Evolutionary conservation across 2,888 invertebrate genomes (phyloP).

Genomic region (Sthenelais limicola): DNA sequence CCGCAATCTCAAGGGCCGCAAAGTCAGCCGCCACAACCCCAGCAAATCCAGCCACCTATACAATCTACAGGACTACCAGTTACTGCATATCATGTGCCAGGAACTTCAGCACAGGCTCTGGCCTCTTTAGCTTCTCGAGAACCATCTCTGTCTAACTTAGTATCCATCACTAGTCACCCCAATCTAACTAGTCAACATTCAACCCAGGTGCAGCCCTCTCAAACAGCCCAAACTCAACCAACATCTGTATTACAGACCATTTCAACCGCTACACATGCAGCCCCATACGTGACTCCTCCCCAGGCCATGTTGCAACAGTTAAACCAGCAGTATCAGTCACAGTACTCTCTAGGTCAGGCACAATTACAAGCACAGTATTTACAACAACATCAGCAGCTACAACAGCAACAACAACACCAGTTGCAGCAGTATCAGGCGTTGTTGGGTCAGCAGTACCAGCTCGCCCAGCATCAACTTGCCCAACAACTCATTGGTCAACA

Average conservation of each 20-base stretch:
- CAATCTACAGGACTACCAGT: background rate
- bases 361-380: slow-evolving; percentile 9
- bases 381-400: slow-evolving; percentile 35
- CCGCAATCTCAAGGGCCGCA: background rate
- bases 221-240: slow-evolving; percentile 26
- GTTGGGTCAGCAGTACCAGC: slow-evolving; percentile 25
- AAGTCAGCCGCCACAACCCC: slow-evolving; percentile 9
- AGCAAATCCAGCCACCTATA: background rate
- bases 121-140: too few species aligned
- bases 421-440: slow-evolving; percentile 38
- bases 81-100: background rate
- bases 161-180: too few species aligned
- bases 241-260: slow-evolving; percentile 29
- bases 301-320: slow-evolving; percentile 21
- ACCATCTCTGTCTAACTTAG: too few species aligned
- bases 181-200: too few species aligned
- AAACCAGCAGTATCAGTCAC: slow-evolving; percentile 9
- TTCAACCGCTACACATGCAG: slow-evolving; percentile 25
- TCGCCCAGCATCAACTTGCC: slow-evolving; percentile 7
- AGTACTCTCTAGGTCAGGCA: background rate
- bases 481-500: slow-evolving; percentile 28
- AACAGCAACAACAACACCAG: slow-evolving; percentile 41
- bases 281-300: background rate
- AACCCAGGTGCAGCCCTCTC: too few species aligned
- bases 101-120: too few species aligned